These are phyloP conservation scores for Raja brachyura DNA, from an alignment of 2,113 vertebrate species.

Conservation along the genomic window DNA sequence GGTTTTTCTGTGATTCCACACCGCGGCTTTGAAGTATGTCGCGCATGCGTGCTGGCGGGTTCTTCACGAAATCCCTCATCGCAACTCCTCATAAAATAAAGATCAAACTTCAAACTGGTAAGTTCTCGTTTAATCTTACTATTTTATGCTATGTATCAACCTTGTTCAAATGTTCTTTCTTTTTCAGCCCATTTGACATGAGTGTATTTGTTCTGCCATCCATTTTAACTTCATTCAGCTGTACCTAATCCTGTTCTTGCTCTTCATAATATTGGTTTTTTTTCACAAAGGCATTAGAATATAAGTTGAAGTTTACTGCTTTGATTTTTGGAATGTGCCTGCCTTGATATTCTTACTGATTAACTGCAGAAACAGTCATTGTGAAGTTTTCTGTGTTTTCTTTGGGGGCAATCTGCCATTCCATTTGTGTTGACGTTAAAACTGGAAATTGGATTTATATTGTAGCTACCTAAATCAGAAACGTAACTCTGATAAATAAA, in stretches of 20 bases:
- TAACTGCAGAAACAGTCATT: not conserved
- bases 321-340: not conserved
- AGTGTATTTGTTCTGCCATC: constrained; percentile 23
- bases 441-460: not conserved
- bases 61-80: too few relatives aligned
- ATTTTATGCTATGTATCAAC: constrained; percentile 30
- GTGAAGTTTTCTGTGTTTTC: not conserved
- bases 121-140: too few relatives aligned
- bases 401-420: not conserved
- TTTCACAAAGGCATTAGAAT: not conserved
- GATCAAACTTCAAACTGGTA: too few relatives aligned
- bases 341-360: not conserved
- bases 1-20: too few relatives aligned
- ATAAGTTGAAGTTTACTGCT: not conserved
- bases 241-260: constrained; percentile 12
- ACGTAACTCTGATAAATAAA: not conserved
- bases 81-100: too few relatives aligned
- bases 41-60: too few relatives aligned
- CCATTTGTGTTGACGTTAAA: not conserved
- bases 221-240: constrained; percentile 29
- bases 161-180: constrained; percentile 24
- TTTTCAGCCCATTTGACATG: constrained; percentile 36
- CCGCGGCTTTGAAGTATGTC: too few relatives aligned
- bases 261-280: constrained; percentile 14
- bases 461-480: not conserved